phyloP scores from a whole-genome alignment of 2,113 vertebrate species.

The Uria aalge region DNA sequence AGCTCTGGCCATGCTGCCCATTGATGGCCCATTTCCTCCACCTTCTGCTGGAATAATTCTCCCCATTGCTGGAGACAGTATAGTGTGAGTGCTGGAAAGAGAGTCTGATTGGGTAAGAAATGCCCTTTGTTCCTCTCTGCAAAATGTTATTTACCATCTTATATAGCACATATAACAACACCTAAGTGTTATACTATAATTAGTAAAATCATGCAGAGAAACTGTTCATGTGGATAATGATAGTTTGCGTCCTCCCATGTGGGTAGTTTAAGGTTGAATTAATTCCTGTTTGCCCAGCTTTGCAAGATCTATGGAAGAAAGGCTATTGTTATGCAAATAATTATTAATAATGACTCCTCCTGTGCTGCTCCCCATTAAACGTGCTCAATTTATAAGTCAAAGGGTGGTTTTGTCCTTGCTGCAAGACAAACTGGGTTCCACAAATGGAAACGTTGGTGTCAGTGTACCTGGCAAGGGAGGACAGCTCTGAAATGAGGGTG shows the following conservation, averaged over 20 bases:
- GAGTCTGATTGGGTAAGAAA: neutral
- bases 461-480: neutral
- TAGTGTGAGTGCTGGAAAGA: neutral
- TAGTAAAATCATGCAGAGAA: constrained; percentile 58
- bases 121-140: neutral
- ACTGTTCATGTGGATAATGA: constrained; percentile 61
- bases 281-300: constrained; percentile 63
- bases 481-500: neutral
- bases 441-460: neutral
- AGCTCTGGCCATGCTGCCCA: neutral
- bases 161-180: constrained; percentile 35
- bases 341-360: constrained; percentile 58
- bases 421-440: neutral
- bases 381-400: constrained; percentile 40
- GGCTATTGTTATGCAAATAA: constrained; percentile 53
- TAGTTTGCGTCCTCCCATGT: constrained; percentile 47
- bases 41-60: neutral
- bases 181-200: constrained; percentile 54
- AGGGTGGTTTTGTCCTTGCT: constrained; percentile 2
- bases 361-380: constrained; percentile 6
- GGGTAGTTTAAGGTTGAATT: constrained; percentile 60
- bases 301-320: constrained; percentile 13
- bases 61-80: neutral
- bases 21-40: neutral
- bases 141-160: constrained; percentile 47